Conservation (phyloP, 2,888 invertebrate species). For the Prenolepis imparis region DNA sequence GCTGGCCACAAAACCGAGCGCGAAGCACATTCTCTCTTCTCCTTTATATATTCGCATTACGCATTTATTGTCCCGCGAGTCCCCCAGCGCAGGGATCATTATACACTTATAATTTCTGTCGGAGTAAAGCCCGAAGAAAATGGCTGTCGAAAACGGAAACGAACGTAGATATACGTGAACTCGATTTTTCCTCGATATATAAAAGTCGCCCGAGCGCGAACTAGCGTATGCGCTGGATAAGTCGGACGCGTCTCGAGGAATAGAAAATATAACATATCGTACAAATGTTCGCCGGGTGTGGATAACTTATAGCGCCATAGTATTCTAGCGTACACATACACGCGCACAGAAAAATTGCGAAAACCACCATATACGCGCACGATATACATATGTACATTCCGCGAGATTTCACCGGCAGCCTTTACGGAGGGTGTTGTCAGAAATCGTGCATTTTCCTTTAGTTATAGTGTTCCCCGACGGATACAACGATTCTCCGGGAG, state of each 20-base stretch:
- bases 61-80: constrained; percentile 37
- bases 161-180: constrained; percentile 51
- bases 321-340: constrained; percentile 38
- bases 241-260: constrained; percentile 25
- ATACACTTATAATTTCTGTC: constrained; percentile 41
- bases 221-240: constrained; percentile 20
- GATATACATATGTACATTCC: constrained; percentile 63
- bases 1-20: constrained; percentile 18
- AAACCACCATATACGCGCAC: constrained; percentile 5
- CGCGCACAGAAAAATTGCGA: neutral
- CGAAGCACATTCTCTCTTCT: constrained; percentile 22
- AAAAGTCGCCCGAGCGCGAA: constrained; percentile 71
- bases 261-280: constrained; percentile 65
- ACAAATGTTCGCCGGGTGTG: constrained; percentile 49
- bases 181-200: constrained; percentile 68
- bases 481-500: neutral
- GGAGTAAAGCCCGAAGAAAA: neutral
- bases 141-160: constrained; percentile 10
- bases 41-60: constrained; percentile 40
- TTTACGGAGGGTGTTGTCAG: constrained; percentile 30
- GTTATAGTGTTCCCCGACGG: constrained; percentile 12
- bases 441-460: constrained; percentile 32
- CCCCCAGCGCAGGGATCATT: constrained; percentile 32
- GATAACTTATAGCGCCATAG: constrained; percentile 63
- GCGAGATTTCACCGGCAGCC: constrained; percentile 69